phyloP scores from a whole-genome alignment of 2,797 vertebrate genomes.

The Parotocinclus haroldoi region DNA sequence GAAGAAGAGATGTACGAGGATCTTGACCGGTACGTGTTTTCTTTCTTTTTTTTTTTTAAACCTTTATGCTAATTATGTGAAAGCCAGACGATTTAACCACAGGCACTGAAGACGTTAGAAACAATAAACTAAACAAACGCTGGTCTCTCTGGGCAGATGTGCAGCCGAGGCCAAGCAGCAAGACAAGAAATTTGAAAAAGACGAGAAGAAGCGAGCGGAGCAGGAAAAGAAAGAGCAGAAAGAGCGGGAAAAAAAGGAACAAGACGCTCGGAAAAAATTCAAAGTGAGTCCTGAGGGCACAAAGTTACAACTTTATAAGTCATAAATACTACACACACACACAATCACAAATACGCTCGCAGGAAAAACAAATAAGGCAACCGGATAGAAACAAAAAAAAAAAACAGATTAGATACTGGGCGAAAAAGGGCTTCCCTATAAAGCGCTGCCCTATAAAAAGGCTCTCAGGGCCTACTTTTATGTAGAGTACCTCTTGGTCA shows the following conservation, averaged over 20 bases:
- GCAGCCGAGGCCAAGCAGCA: conserved; percentile 59
- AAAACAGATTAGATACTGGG: too few species aligned
- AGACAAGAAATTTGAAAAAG: conserved; percentile 77
- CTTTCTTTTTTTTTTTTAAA: too few species aligned
- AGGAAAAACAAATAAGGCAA: too few species aligned
- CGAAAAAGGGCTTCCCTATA: too few species aligned
- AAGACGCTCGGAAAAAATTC: conserved; percentile 87
- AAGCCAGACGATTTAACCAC: neutral
- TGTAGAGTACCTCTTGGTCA: too few species aligned
- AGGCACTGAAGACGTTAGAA: neutral
- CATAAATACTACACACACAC: too few species aligned
- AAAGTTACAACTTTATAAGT: too few species aligned
- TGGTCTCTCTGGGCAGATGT: conserved; percentile 49
- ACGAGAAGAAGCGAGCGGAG: conserved; percentile 79
- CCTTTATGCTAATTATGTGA: neutral
- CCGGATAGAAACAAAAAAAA: too few species aligned
- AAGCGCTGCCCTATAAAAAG: too few species aligned
- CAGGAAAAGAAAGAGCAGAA: conserved; percentile 86
- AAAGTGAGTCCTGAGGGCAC: conserved; percentile 73
- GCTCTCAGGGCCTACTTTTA: too few species aligned
- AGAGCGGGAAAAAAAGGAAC: conserved; percentile 89
- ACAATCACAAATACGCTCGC: too few species aligned
- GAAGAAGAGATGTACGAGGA: conserved; percentile 84
- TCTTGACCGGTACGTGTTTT: conserved; percentile 76
- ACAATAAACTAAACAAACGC: neutral